phyloP scores from a whole-genome alignment of 2,113 vertebrate genomes.

The Sterrhoptilus dennistouni region DNA sequence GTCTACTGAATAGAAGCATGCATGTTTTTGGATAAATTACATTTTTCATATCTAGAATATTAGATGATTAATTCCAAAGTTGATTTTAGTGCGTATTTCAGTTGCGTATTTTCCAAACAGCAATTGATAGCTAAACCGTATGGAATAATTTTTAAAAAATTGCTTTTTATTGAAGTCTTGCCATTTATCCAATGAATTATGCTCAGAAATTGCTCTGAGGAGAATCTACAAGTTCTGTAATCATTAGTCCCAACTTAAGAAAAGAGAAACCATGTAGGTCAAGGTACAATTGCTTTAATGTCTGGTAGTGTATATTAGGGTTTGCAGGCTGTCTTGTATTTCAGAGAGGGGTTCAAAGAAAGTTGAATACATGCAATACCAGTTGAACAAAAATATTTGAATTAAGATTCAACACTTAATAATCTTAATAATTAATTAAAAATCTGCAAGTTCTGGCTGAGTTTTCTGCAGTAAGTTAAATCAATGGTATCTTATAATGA shows the following conservation, averaged over 20 bases:
- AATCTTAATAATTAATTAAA: no score
- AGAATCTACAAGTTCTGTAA: background rate
- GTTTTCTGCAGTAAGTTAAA: background rate
- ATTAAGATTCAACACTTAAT: background rate
- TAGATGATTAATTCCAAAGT: constrained; percentile 6
- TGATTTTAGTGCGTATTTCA: constrained; percentile 8
- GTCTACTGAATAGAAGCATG: constrained; percentile 59
- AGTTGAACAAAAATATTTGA: background rate
- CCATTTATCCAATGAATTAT: background rate
- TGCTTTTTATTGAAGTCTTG: background rate
- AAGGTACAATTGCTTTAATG: background rate
- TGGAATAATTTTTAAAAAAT: background rate
- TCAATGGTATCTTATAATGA: background rate
- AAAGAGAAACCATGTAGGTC: background rate
- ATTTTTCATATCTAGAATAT: constrained; percentile 14
- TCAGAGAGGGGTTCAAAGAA: background rate
- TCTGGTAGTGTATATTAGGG: background rate
- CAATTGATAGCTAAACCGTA: background rate
- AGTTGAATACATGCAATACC: background rate
- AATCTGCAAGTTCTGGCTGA: background rate
- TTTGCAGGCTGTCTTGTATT: background rate
- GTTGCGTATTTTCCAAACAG: background rate
- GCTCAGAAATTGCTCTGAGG: background rate
- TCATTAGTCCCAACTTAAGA: background rate
- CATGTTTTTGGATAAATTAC: constrained; percentile 72